Evolutionary conservation across 2,113 vertebrate species (phyloP).

Genomic region (Oreocharis arfaki): DNA sequence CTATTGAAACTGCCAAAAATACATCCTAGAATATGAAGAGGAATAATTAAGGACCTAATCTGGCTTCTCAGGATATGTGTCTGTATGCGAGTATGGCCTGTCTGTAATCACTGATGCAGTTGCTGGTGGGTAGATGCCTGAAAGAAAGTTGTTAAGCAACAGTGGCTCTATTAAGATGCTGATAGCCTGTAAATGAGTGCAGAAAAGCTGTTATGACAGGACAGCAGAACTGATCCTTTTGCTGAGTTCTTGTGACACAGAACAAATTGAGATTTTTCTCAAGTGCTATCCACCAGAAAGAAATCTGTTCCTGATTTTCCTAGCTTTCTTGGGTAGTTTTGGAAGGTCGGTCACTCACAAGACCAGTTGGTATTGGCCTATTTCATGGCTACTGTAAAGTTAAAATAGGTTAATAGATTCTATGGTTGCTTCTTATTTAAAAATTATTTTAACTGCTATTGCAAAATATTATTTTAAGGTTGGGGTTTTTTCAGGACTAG

Average conservation of each 20-base stretch:
- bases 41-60: not conserved
- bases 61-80: not conserved
- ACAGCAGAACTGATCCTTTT: not conserved
- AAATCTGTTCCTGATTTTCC: not conserved
- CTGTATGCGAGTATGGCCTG: not conserved
- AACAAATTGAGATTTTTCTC: not conserved
- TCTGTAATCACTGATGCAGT: not conserved
- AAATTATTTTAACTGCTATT: not conserved
- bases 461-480: not conserved
- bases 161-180: not conserved
- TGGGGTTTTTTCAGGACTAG: not conserved
- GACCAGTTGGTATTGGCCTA: not conserved
- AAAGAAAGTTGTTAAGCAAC: not conserved
- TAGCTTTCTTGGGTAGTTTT: not conserved
- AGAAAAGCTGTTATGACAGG: not conserved
- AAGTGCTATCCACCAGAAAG: not conserved
- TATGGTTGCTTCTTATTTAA: not conserved
- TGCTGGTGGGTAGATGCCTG: not conserved
- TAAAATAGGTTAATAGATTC: not conserved
- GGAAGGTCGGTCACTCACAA: not conserved
- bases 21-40: not conserved
- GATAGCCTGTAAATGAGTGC: not conserved
- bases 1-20: not conserved
- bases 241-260: not conserved
- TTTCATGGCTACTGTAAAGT: not conserved